Percentiles rank a stretch among this genome's conserved stretches.
phyloP scores from a whole-genome alignment of 2,888 invertebrate genomes.

The Diarsia rubi region DNA sequence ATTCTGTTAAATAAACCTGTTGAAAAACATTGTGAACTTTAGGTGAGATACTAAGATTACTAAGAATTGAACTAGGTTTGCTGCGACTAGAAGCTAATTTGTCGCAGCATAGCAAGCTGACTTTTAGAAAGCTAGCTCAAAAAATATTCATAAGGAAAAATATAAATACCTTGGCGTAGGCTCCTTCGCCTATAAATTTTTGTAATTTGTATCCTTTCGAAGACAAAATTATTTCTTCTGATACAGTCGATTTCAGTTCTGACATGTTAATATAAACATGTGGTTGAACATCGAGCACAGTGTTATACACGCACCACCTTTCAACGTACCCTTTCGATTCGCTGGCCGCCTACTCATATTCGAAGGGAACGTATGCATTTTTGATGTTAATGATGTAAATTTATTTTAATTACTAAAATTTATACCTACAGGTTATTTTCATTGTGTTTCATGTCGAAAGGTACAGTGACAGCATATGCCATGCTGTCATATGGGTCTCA shows the following conservation, averaged over 20 bases:
- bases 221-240: constrained; percentile 87
- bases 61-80: neutral
- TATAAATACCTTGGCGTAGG: constrained; percentile 93
- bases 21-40: constrained; percentile 24
- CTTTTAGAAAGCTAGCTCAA: neutral
- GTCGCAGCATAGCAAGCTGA: neutral
- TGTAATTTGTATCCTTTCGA: constrained; percentile 92
- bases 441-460: constrained; percentile 69
- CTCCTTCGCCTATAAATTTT: constrained; percentile 94
- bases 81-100: neutral
- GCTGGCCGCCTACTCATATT: constrained; percentile 71
- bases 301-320: constrained; percentile 65
- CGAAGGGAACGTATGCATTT: constrained; percentile 79
- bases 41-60: constrained; percentile 15
- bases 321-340: constrained; percentile 66
- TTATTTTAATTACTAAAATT: constrained; percentile 58
- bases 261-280: constrained; percentile 83
- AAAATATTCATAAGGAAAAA: too few species aligned
- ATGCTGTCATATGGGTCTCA: constrained; percentile 44
- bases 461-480: constrained; percentile 30
- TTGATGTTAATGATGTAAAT: constrained; percentile 64
- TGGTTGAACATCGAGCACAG: constrained; percentile 72
- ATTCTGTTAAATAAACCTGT: constrained; percentile 86
- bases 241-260: constrained; percentile 85
- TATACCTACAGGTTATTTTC: constrained; percentile 67